Conservation (phyloP, 2,888 invertebrate species). For the Melolontha melolontha region DNA sequence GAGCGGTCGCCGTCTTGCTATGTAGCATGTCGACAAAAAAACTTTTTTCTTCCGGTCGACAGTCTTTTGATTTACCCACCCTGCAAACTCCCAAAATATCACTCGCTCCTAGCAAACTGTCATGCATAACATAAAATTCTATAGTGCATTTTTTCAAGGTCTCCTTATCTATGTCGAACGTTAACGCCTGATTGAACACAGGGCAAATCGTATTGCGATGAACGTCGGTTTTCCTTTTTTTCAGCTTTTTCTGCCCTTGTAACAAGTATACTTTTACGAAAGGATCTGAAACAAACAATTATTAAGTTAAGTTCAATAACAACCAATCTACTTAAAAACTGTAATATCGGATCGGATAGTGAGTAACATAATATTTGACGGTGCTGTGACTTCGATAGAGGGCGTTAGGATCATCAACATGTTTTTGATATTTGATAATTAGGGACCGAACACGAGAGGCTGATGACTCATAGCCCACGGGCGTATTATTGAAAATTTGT, state of each 20-base stretch:
- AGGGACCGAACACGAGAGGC: too few species aligned
- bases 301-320: conserved; percentile 3
- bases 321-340: too few species aligned
- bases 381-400: too few species aligned
- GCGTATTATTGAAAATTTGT: too few species aligned
- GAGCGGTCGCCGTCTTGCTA: conserved; percentile 70
- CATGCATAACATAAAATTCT: conserved; percentile 73
- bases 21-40: conserved; percentile 71
- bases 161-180: conserved; percentile 68
- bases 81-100: conserved; percentile 69
- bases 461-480: too few species aligned
- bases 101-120: conserved; percentile 71
- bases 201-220: conserved; percentile 66
- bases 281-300: conserved; percentile 60
- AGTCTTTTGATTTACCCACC: conserved; percentile 66
- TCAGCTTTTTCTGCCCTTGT: conserved; percentile 65
- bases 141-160: conserved; percentile 69
- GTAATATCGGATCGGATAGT: too few species aligned
- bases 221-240: conserved; percentile 68
- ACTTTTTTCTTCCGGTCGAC: conserved; percentile 66
- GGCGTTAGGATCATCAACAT: too few species aligned
- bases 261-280: conserved; percentile 67
- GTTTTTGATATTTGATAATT: too few species aligned
- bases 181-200: conserved; percentile 69
- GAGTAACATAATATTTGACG: too few species aligned